Percentiles rank a stretch among this genome's conserved stretches.
phyloP scores from a whole-genome alignment of 1,140 invertebrate species.

The Drosophila pseudoananassae region DNA sequence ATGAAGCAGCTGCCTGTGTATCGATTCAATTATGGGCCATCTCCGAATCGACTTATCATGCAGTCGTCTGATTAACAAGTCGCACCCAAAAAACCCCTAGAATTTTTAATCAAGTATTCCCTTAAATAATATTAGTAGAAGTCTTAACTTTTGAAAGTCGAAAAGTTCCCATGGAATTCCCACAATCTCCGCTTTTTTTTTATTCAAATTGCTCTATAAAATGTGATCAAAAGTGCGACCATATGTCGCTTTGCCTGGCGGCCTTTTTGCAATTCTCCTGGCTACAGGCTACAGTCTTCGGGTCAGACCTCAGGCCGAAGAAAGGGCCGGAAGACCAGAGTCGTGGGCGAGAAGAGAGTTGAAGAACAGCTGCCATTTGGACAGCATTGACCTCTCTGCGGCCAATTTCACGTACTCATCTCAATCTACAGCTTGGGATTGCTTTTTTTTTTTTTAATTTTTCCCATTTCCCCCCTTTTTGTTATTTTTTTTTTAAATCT shows the following conservation, averaged over 20 bases:
- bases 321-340: conserved; percentile 27
- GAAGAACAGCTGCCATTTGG: conserved; percentile 23
- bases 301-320: conserved; percentile 11
- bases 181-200: neutral
- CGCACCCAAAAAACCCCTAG: neutral
- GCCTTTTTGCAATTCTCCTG: conserved; percentile 7
- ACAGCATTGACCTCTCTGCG: conserved; percentile 39
- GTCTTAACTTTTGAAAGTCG: neutral
- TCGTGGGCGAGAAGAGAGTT: conserved; percentile 21
- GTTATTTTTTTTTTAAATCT: conserved; percentile 8
- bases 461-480: neutral
- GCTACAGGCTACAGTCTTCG: neutral
- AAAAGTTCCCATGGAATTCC: conserved; percentile 12
- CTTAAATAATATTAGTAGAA: neutral
- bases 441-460: neutral
- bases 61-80: conserved; percentile 70
- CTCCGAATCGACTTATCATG: conserved; percentile 63
- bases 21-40: conserved; percentile 65
- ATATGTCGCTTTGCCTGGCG: conserved; percentile 20
- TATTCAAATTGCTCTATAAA: conserved; percentile 11
- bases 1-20: conserved; percentile 37
- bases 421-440: conserved; percentile 13
- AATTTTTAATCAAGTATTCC: too few relatives aligned
- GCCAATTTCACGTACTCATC: conserved; percentile 27
- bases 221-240: conserved; percentile 16